A percentile compares a stretch with the other conserved stretches of the same genome.
These are phyloP conservation scores for Macrobrachium rosenbergii DNA, from an alignment of 1,140 invertebrate species.

Conservation along the genomic window DNA sequence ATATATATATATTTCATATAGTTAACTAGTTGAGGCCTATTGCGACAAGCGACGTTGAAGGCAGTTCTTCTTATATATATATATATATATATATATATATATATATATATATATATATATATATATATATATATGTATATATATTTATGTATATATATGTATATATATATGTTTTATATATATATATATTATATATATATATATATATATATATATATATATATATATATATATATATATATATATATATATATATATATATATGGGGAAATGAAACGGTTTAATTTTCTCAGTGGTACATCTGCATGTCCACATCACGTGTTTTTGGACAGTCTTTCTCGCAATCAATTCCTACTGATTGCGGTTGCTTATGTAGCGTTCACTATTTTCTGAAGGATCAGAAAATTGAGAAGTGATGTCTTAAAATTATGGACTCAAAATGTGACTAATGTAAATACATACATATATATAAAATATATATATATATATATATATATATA, in stretches of 20 bases:
- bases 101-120: conserved; percentile 16
- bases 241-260: conserved; percentile 14
- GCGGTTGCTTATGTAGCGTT: no score
- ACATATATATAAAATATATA: background rate
- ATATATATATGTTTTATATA: conserved; percentile 18
- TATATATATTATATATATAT: conserved; percentile 24
- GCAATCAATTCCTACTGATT: no score
- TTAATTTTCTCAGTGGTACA: no score
- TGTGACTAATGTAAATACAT: conserved; percentile 8
- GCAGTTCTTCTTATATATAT: no score
- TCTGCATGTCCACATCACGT: no score
- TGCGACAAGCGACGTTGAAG: no score
- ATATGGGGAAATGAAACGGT: no score
- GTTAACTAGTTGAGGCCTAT: no score
- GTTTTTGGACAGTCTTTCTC: no score
- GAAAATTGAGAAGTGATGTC: no score
- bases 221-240: conserved; percentile 10
- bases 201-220: background rate
- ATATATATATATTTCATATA: conserved; percentile 3
- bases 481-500: conserved; percentile 27
- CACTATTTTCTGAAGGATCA: no score
- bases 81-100: conserved; percentile 24
- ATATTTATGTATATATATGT: conserved; percentile 8
- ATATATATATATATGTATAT: conserved; percentile 7
- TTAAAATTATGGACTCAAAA: no score